These are phyloP conservation scores for Darevskia mixta DNA, from an alignment of 2,797 vertebrate species.

Conservation along the genomic window DNA sequence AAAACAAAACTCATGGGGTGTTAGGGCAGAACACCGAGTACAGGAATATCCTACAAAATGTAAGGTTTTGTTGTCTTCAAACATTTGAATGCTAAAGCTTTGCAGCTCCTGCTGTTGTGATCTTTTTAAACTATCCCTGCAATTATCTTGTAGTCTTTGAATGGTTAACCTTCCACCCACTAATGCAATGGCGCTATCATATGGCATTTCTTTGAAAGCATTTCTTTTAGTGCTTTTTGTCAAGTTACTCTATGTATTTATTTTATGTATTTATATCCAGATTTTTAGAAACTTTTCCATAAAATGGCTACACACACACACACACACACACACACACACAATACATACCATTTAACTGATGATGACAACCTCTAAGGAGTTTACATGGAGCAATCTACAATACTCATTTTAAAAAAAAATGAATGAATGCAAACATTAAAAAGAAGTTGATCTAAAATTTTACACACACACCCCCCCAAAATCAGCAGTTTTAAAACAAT, in stretches of 20 bases:
- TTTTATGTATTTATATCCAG: background rate
- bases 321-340: background rate
- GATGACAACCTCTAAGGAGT: too few relatives aligned
- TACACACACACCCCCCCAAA: too few relatives aligned
- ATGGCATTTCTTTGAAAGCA: fast-evolving
- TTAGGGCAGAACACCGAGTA: conserved; percentile 7
- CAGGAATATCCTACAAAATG: background rate
- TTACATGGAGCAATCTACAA: too few relatives aligned
- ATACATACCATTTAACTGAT: too few relatives aligned
- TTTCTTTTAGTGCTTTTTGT: conserved; percentile 23
- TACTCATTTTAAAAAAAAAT: too few relatives aligned
- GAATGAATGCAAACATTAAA: too few relatives aligned
- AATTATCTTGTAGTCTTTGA: conserved; percentile 22
- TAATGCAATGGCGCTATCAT: background rate
- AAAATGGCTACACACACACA: background rate
- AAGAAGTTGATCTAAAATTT: too few relatives aligned
- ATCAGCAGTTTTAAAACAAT: too few relatives aligned
- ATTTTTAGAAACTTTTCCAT: background rate
- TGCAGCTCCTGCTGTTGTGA: conserved; percentile 13
- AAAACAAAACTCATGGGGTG: background rate
- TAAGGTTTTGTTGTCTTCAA: conserved; percentile 29
- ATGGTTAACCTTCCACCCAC: background rate
- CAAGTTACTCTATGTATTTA: background rate
- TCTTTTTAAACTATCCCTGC: fast-evolving
- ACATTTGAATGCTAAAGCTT: background rate